phyloP scores from a whole-genome alignment of 2,888 invertebrate species.

The Lycophotia porphyrea region DNA sequence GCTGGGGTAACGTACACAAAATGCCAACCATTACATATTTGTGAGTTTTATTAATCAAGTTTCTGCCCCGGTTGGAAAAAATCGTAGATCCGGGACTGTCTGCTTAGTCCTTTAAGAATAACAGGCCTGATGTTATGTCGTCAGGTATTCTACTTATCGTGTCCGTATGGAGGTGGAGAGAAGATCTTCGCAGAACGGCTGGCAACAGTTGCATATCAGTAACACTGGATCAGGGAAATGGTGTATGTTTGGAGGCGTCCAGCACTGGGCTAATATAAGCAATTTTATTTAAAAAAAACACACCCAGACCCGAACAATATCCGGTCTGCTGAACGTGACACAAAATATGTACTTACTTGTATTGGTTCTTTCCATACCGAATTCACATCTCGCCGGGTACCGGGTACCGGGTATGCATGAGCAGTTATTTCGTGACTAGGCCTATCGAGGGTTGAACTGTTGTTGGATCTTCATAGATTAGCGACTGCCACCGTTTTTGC shows the following conservation, averaged over 20 bases:
- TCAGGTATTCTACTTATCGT: neutral
- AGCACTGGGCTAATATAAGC: neutral
- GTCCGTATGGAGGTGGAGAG: neutral
- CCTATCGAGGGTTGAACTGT: neutral
- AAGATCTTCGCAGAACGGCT: too few relatives aligned
- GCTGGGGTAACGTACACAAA: too few relatives aligned
- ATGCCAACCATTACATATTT: too few relatives aligned
- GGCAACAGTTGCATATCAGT: neutral
- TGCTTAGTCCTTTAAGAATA: neutral
- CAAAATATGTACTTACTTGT: neutral
- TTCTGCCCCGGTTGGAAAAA: too few relatives aligned
- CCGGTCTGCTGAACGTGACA: neutral
- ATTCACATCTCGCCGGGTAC: neutral
- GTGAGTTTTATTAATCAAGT: too few relatives aligned
- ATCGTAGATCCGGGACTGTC: too few relatives aligned
- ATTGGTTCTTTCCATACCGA: neutral
- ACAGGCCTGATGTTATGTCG: neutral
- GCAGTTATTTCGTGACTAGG: too few relatives aligned
- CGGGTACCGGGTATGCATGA: too few relatives aligned
- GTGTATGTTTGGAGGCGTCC: neutral
- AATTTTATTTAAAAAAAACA: neutral
- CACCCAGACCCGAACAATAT: neutral
- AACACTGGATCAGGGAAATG: neutral
- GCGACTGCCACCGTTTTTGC: neutral
- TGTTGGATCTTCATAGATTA: neutral